A percentile compares a stretch with the other conserved stretches of the same genome.
Conservation (phyloP, 2,888 invertebrate species). For the Cyclophora albipunctata region DNA sequence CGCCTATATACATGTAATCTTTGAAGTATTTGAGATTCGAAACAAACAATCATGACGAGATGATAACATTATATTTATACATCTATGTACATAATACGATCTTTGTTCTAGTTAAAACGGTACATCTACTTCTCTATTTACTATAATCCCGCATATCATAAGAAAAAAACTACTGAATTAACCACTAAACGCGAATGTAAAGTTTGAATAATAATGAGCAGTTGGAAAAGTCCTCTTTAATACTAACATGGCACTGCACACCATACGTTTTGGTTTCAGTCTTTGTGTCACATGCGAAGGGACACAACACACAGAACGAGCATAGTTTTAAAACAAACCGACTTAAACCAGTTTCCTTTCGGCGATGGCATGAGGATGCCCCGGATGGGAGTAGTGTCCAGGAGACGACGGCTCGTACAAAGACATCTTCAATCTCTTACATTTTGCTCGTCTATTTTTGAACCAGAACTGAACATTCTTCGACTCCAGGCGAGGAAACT, state of each 20-base stretch:
- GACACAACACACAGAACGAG: conserved; percentile 26
- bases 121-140: conserved; percentile 15
- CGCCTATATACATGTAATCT: conserved; percentile 50
- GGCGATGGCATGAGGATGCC: conserved; percentile 69
- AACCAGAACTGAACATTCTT: conserved; percentile 99
- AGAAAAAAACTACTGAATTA: conserved; percentile 33
- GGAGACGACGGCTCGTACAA: conserved; percentile 84
- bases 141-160: conserved; percentile 23
- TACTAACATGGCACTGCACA: conserved; percentile 72
- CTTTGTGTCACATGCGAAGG: conserved; percentile 47
- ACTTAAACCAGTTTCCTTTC: conserved; percentile 65
- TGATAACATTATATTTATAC: conserved; percentile 37
- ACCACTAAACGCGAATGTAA: conserved; percentile 32
- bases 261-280: conserved; percentile 66
- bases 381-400: conserved; percentile 76
- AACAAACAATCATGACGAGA: conserved; percentile 39
- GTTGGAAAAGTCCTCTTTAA: conserved; percentile 42
- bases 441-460: conserved; percentile 98
- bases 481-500: conserved; percentile 98
- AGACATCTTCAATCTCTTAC: conserved; percentile 95
- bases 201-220: conserved; percentile 46
- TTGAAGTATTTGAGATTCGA: conserved; percentile 56
- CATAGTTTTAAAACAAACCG: conserved; percentile 9
- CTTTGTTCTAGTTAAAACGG: conserved; percentile 26
- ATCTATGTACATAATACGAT: conserved; percentile 42